Evolutionary conservation across 2,797 vertebrate genomes (phyloP).

Genomic region (Myripristis jacobus): DNA sequence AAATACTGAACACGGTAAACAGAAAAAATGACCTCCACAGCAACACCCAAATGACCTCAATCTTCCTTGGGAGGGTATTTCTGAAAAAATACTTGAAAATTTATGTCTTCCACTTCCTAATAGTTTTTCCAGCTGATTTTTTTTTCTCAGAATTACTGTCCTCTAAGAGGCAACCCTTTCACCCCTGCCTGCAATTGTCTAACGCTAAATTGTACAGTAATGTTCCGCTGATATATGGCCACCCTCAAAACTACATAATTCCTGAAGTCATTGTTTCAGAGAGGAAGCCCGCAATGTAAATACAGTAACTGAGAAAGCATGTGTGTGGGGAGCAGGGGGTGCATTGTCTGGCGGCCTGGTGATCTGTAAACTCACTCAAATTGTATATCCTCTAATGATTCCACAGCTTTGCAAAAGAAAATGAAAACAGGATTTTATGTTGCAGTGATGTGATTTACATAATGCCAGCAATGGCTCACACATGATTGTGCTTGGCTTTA

Average conservation of each 20-base stretch:
- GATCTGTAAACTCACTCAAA: slow-evolving; percentile 79
- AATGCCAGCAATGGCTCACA: slow-evolving; percentile 78
- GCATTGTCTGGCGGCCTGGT: slow-evolving; percentile 76
- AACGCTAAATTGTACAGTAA: slow-evolving; percentile 80
- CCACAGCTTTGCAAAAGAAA: slow-evolving; percentile 81
- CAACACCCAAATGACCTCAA: slow-evolving; percentile 89
- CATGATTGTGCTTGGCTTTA: slow-evolving; percentile 83
- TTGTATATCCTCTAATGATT: slow-evolving; percentile 82
- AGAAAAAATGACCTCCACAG: slow-evolving; percentile 82
- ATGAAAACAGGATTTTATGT: slow-evolving; percentile 84
- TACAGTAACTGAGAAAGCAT: slow-evolving; percentile 95
- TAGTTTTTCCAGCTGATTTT: slow-evolving; percentile 87
- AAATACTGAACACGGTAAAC: slow-evolving; percentile 86
- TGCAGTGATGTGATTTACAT: slow-evolving; percentile 80
- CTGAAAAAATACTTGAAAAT: slow-evolving; percentile 78
- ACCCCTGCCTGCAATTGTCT: slow-evolving; percentile 83
- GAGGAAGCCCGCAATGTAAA: slow-evolving; percentile 96
- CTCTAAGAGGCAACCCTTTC: slow-evolving; percentile 81
- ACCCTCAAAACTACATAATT: slow-evolving; percentile 79
- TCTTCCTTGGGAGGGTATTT: slow-evolving; percentile 85
- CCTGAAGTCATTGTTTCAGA: slow-evolving; percentile 93
- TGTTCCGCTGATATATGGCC: slow-evolving; percentile 69
- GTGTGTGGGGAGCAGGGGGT: slow-evolving; percentile 87
- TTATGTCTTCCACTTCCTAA: slow-evolving; percentile 89
- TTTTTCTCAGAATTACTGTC: slow-evolving; percentile 78